Conservation (phyloP, 2,797 vertebrate species). For the Diceros bicornis region DNA sequence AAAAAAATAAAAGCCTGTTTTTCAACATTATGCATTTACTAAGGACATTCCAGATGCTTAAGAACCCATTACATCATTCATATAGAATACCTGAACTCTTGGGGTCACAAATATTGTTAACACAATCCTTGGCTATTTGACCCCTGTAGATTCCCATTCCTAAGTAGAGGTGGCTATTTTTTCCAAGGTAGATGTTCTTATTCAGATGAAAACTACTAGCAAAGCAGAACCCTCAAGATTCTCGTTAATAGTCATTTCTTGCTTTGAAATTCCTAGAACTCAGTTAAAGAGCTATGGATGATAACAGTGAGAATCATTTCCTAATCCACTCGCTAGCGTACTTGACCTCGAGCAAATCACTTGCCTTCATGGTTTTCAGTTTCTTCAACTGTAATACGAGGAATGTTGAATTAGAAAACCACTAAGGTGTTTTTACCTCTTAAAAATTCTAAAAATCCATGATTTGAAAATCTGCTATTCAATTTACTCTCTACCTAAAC, state of each 20-base stretch:
- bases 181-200: neutral
- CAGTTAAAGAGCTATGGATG: too few species aligned
- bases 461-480: neutral
- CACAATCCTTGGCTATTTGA: neutral
- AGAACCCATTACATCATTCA: neutral
- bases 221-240: neutral
- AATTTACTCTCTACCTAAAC: neutral
- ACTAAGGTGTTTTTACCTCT: neutral
- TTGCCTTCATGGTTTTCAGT: neutral
- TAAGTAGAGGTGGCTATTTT: neutral
- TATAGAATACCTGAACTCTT: neutral
- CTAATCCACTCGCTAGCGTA: neutral
- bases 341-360: neutral
- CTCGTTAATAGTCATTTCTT: neutral
- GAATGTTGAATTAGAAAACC: neutral
- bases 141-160: too few species aligned
- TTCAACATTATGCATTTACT: neutral
- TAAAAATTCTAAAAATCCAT: slow-evolving; percentile 9
- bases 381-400: neutral
- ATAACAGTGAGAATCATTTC: neutral
- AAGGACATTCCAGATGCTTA: neutral
- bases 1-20: neutral
- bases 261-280: neutral
- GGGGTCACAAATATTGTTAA: neutral
- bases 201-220: neutral